Evolutionary conservation across 2,888 invertebrate genomes (phyloP), one percentile per base, ranked within the genome.

Genomic region (Clusia tigrina): DNA sequence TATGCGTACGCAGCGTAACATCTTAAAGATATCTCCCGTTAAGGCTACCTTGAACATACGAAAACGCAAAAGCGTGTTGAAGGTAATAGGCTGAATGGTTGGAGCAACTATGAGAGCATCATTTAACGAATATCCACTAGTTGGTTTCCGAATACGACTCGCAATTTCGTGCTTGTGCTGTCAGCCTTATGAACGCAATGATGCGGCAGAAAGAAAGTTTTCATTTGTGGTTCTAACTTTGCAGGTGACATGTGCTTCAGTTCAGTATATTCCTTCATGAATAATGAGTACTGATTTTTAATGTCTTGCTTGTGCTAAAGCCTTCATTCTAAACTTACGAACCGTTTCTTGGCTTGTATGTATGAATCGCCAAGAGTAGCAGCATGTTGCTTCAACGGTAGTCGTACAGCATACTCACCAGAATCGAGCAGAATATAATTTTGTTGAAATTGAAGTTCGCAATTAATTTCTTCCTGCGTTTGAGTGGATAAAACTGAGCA

Each of bases 151-250:
- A 67, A 65, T 5, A 67, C 67, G 1, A 65, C 67, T 15, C 67
- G 17, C 17, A 65, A 42, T 23, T 66, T 67, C 5, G 61, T 66
- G n/a, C 63, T 57, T 26, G 32, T 46, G 42, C 64, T 64, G 15
- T 53, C 54, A 2, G 63, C 58, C 15, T 62, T 57, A 26, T 63
- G 42, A 1, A 68, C 66, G 37, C 65, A 65, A 42, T 68, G 68
- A 25, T 68, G 67, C 1, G 67, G 69, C 12, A 69, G 64, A 23
- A 57, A 67, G 25, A 64, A 67, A n/a, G 6, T 54, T n/a, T 3
- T 2, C 2, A 6, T 3, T 18, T 15, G 42, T 15, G 17, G 60
- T 12, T 18, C n/a, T 12, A 38, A 25, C 20, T 55, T 23, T 17
- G 17, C 38, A 9, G 2, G 55, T n/a, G 25, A 24, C 25, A 54